Evolutionary conservation across 1,140 invertebrate genomes (phyloP).

Genomic region (Brevipalpus yothersi): DNA sequence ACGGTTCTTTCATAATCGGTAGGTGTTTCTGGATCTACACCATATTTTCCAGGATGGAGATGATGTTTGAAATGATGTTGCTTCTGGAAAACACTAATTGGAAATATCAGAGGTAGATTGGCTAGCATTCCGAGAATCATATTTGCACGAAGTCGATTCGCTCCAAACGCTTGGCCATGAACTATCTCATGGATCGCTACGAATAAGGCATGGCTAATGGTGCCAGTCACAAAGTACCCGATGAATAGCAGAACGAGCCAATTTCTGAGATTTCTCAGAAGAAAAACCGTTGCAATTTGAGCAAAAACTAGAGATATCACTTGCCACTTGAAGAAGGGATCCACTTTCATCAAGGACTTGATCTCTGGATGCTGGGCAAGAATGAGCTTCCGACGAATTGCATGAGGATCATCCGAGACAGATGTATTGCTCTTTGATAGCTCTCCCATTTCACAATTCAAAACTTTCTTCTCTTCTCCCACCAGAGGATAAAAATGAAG

Average conservation of each 20-base stretch:
- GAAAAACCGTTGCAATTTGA: conserved; percentile 48
- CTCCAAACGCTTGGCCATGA: conserved; percentile 89
- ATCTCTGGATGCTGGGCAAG: conserved; percentile 87
- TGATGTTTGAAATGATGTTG: conserved; percentile 98
- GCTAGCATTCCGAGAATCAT: conserved; percentile 73
- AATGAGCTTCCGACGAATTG: conserved; percentile 49
- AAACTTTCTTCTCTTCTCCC: too few relatives aligned
- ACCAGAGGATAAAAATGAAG: too few relatives aligned
- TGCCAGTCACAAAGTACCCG: conserved; percentile 79
- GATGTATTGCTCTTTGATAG: too few relatives aligned
- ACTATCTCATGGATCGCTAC: conserved; percentile 91
- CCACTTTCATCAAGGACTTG: conserved; percentile 75
- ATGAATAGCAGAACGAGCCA: conserved; percentile 45
- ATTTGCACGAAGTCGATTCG: conserved; percentile 54
- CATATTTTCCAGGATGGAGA: conserved; percentile 58
- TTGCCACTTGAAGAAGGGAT: conserved; percentile 57
- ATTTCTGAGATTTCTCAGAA: conserved; percentile 56
- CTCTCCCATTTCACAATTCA: too few relatives aligned
- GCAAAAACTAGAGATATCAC: conserved; percentile 54
- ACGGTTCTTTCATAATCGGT: conserved; percentile 70
- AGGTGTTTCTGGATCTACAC: conserved; percentile 83
- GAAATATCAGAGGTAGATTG: conserved; percentile 83
- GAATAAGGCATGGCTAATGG: conserved; percentile 94
- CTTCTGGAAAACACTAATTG: conserved; percentile 85
- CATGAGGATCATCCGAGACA: conserved; percentile 71